phyloP scores from a whole-genome alignment of 2,888 invertebrate genomes.

The Spodoptera picta region DNA sequence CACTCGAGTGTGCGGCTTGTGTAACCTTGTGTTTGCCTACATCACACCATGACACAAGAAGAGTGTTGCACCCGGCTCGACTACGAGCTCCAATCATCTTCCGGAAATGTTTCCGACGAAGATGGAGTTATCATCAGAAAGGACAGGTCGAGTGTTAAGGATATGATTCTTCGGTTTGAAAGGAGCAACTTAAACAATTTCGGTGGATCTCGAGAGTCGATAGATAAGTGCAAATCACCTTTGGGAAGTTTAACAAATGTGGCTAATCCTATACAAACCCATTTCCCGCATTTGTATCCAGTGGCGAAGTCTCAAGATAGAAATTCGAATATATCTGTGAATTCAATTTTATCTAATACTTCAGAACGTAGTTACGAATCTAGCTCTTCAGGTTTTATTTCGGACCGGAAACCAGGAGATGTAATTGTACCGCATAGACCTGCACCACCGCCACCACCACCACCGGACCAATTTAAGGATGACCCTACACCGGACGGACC shows the following conservation, averaged over 20 bases:
- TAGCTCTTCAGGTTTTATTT: constrained; percentile 85
- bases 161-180: constrained; percentile 85
- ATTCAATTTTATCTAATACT: constrained; percentile 84
- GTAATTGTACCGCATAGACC: constrained; percentile 77
- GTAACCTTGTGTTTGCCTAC: constrained; percentile 68
- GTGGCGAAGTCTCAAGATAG: constrained; percentile 79
- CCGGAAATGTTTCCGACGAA: constrained; percentile 74
- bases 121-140: constrained; percentile 78
- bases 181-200: constrained; percentile 70
- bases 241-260: constrained; percentile 81
- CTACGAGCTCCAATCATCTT: constrained; percentile 74
- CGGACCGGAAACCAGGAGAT: constrained; percentile 80
- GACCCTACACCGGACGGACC: constrained; percentile 44
- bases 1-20: constrained; percentile 70
- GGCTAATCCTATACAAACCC: constrained; percentile 78
- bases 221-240: constrained; percentile 75
- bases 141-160: constrained; percentile 78
- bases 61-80: constrained; percentile 73
- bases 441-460: constrained; percentile 85
- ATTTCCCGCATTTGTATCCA: constrained; percentile 80
- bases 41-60: constrained; percentile 81
- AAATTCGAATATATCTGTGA: constrained; percentile 85
- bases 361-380: constrained; percentile 84
- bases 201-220: constrained; percentile 77
- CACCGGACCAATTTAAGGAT: constrained; percentile 79